These are phyloP conservation scores for Schrankia costaestrigalis DNA, from an alignment of 2,888 invertebrate species.

Conservation along the genomic window DNA sequence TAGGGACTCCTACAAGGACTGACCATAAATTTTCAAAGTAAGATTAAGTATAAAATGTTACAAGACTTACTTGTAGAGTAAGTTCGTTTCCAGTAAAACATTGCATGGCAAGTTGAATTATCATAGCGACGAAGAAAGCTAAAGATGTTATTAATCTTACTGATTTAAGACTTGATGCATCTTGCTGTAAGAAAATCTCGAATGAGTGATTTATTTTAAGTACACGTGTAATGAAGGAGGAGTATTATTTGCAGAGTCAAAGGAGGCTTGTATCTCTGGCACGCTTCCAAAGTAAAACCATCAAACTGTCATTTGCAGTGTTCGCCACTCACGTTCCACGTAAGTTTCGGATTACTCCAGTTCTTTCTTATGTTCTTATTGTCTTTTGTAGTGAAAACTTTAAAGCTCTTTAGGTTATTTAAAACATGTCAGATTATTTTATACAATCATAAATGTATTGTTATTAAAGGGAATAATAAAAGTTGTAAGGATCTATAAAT, in stretches of 20 bases:
- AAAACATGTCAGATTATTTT: too few species aligned
- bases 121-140: slow-evolving; percentile 71
- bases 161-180: slow-evolving; percentile 66
- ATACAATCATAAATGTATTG: slow-evolving; percentile 27
- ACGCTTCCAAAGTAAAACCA: slow-evolving; percentile 23
- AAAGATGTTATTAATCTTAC: slow-evolving; percentile 62
- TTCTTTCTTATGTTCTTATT: slow-evolving; percentile 17
- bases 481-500: slow-evolving; percentile 17
- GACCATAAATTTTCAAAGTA: too few species aligned
- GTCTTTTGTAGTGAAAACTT: slow-evolving; percentile 11
- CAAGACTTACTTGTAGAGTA: slow-evolving; percentile 54
- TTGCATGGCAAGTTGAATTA: slow-evolving; percentile 66
- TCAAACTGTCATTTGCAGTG: slow-evolving; percentile 33
- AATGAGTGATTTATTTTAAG: slow-evolving; percentile 18
- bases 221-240: slow-evolving; percentile 11
- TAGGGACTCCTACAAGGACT: too few species aligned
- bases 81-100: slow-evolving; percentile 71
- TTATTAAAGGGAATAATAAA: too few species aligned
- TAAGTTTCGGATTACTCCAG: slow-evolving; percentile 25
- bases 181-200: slow-evolving; percentile 50
- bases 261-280: slow-evolving; percentile 30
- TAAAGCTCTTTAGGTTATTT: too few species aligned
- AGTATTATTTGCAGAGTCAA: slow-evolving; percentile 21
- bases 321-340: slow-evolving; percentile 18
- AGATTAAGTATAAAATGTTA: too few species aligned